These are phyloP conservation scores for Gonatopus flavifemur DNA, from an alignment of 1,140 invertebrate species.

Conservation along the genomic window DNA sequence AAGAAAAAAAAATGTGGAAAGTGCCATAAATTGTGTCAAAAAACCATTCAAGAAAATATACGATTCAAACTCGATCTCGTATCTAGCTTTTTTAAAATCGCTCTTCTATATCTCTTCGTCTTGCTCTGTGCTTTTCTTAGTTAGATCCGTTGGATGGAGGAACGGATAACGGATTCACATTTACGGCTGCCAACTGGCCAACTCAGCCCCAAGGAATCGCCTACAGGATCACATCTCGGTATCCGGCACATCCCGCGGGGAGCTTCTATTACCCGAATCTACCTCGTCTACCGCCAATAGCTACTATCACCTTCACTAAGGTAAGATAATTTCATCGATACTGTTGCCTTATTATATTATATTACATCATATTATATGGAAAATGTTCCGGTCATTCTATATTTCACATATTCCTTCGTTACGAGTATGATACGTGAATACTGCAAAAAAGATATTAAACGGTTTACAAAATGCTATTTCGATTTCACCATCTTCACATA, in stretches of 20 bases:
- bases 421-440: too few relatives aligned
- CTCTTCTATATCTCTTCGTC: background rate
- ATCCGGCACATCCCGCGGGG: conserved; percentile 88
- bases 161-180: conserved; percentile 95
- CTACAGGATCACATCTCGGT: conserved; percentile 85
- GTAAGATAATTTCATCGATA: too few relatives aligned
- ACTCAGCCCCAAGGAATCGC: conserved; percentile 88
- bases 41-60: too few relatives aligned
- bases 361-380: background rate
- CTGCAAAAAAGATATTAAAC: too few relatives aligned
- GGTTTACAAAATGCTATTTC: too few relatives aligned
- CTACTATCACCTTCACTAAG: conserved; percentile 87
- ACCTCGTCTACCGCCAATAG: conserved; percentile 84
- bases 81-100: too few relatives aligned
- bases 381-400: background rate
- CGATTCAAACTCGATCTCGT: too few relatives aligned
- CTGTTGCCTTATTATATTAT: too few relatives aligned
- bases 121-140: conserved; percentile 48
- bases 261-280: conserved; percentile 94
- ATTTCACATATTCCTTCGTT: too few relatives aligned
- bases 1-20: too few relatives aligned
- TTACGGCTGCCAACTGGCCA: conserved; percentile 92
- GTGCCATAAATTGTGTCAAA: too few relatives aligned
- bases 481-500: too few relatives aligned
- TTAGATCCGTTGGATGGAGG: conserved; percentile 95